Evolutionary conservation across 1,140 invertebrate species (phyloP).

Genomic region (Caenorhabditis inopinata): DNA sequence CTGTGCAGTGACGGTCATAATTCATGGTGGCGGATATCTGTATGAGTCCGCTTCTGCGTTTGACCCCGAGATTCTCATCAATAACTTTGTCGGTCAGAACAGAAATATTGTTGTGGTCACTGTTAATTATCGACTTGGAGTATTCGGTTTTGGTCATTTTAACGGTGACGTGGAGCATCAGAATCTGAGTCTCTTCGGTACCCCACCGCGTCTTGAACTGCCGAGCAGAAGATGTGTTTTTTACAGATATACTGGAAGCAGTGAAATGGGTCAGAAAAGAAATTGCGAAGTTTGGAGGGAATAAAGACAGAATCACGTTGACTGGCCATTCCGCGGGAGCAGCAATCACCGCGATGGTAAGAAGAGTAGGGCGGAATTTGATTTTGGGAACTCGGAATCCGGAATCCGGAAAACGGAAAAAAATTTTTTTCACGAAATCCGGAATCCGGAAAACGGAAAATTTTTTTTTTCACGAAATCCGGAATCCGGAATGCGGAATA

Average conservation of each 20-base stretch:
- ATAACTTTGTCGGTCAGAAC: slow-evolving; percentile 35
- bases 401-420: no score
- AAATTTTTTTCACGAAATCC: no score
- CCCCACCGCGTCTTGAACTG: no score
- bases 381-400: no score
- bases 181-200: slow-evolving; percentile 36
- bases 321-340: slow-evolving; percentile 87
- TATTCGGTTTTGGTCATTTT: slow-evolving; percentile 26
- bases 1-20: slow-evolving; percentile 30
- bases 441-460: no score
- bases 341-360: slow-evolving; percentile 73
- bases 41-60: slow-evolving; percentile 23
- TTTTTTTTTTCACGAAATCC: no score
- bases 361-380: no score
- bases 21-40: slow-evolving; percentile 37
- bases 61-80: slow-evolving; percentile 31
- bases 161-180: neutral
- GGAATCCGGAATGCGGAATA: no score
- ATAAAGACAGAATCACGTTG: slow-evolving; percentile 86
- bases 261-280: slow-evolving; percentile 78
- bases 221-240: no score
- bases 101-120: slow-evolving; percentile 37
- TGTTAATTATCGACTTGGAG: slow-evolving; percentile 37
- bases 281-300: slow-evolving; percentile 86
- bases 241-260: slow-evolving; percentile 35